phyloP scores from a whole-genome alignment of 1,140 invertebrate genomes.

The Armadillidium nasatum region DNA sequence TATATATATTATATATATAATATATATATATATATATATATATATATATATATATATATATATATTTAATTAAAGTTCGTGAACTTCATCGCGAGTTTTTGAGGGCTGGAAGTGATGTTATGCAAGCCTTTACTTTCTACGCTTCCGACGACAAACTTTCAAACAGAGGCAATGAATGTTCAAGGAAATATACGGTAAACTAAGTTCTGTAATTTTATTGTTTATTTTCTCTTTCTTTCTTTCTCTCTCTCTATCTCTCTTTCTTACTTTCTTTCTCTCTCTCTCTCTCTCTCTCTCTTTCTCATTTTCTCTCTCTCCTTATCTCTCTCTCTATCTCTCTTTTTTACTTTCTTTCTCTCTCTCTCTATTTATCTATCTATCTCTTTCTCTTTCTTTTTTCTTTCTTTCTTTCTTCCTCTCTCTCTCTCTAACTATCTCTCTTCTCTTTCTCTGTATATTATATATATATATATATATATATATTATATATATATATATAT shows the following conservation, averaged over 20 bases:
- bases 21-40: slow-evolving; percentile 11
- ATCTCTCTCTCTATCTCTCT: too few relatives aligned
- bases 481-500: not conserved
- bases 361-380: too few relatives aligned
- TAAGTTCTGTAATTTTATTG: too few relatives aligned
- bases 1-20: slow-evolving; percentile 25
- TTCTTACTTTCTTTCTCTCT: too few relatives aligned
- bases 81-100: slow-evolving; percentile 51
- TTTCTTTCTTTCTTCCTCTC: too few relatives aligned
- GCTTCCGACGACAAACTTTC: slow-evolving; percentile 52
- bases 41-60: not conserved
- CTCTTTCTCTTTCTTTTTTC: too few relatives aligned
- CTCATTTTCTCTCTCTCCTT: too few relatives aligned
- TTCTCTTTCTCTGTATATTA: not conserved
- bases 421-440: too few relatives aligned
- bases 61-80: slow-evolving; percentile 38
- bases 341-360: too few relatives aligned
- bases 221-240: slow-evolving; percentile 19
- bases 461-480: not conserved
- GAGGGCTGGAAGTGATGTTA: slow-evolving; percentile 51
- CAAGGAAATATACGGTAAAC: slow-evolving; percentile 47
- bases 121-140: slow-evolving; percentile 53
- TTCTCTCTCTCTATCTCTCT: too few relatives aligned
- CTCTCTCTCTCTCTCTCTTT: too few relatives aligned
- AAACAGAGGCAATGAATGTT: slow-evolving; percentile 50